A percentile compares a stretch with the other conserved stretches of the same genome.
phyloP scores from a whole-genome alignment of 2,888 invertebrate species.

The Ormia ochracea region DNA sequence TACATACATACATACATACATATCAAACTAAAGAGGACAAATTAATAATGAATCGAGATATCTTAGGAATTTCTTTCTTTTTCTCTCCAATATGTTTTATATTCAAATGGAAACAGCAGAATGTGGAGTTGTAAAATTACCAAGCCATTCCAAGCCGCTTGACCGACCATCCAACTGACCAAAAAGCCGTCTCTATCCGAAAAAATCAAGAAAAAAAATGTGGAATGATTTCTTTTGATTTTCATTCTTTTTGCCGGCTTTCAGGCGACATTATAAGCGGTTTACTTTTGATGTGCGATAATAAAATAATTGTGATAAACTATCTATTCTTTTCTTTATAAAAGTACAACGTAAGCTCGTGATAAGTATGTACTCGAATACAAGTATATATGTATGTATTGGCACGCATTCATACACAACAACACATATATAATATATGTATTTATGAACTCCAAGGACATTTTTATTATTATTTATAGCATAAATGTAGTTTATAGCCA shows the following conservation, averaged over 20 bases:
- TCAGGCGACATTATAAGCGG: constrained; percentile 54
- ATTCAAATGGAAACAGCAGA: constrained; percentile 50
- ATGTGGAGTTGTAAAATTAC: constrained; percentile 22
- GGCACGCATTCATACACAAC: too few species aligned
- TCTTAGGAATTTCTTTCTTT: constrained; percentile 14
- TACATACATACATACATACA: neutral
- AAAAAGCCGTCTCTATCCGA: constrained; percentile 26
- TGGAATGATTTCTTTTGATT: constrained; percentile 48
- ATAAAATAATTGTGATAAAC: constrained; percentile 63
- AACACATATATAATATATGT: too few species aligned
- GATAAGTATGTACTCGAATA: constrained; percentile 13
- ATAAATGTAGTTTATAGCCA: too few species aligned
- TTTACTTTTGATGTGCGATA: constrained; percentile 60
- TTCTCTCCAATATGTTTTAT: constrained; percentile 37
- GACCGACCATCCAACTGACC: neutral
- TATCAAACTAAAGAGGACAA: neutral
- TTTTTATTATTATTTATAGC: neutral
- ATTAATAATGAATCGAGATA: neutral
- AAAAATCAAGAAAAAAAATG: constrained; percentile 21
- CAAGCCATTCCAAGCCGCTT: neutral
- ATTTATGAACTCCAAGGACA: too few species aligned
- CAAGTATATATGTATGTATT: too few species aligned
- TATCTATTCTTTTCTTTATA: constrained; percentile 55
- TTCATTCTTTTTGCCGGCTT: constrained; percentile 60
- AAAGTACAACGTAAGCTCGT: neutral